These are phyloP conservation scores for Benthochromis sp. DNA, from an alignment of 2,113 vertebrate species.

Conservation along the genomic window DNA sequence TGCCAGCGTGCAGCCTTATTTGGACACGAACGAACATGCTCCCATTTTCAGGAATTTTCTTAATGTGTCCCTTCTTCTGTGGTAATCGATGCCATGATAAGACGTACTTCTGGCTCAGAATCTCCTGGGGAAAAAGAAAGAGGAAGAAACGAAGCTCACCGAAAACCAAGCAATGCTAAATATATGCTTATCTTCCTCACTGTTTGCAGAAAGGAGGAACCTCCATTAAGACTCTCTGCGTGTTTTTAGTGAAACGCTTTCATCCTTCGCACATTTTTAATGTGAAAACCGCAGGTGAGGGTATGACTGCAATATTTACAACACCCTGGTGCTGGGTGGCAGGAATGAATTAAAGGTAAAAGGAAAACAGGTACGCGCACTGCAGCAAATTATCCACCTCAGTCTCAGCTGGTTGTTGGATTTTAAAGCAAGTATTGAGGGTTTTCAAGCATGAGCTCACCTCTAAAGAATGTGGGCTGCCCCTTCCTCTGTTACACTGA, in stretches of 20 bases:
- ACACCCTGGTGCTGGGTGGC: background rate
- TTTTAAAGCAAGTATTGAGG: background rate
- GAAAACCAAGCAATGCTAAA: background rate
- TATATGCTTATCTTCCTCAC: background rate
- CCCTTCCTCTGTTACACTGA: slow-evolving; percentile 40
- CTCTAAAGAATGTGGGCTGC: slow-evolving; percentile 55
- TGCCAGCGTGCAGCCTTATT: slow-evolving; percentile 50
- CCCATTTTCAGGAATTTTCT: slow-evolving; percentile 32
- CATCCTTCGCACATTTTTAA: background rate
- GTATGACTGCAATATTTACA: background rate
- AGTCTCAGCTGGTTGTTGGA: background rate
- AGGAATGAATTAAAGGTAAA: background rate
- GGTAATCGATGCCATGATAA: background rate
- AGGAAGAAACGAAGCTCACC: background rate
- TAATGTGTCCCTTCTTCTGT: slow-evolving; percentile 10
- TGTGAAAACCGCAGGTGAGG: background rate
- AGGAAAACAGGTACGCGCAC: background rate
- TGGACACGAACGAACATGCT: slow-evolving; percentile 34
- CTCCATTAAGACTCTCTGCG: background rate
- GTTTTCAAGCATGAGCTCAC: slow-evolving; percentile 47
- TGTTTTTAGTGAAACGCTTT: background rate
- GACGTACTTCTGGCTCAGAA: background rate
- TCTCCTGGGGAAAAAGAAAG: background rate
- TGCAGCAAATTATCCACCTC: background rate
- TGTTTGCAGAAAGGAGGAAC: background rate